These are phyloP conservation scores for Agrypnus murinus DNA, from an alignment of 2,888 invertebrate species.

Conservation along the genomic window DNA sequence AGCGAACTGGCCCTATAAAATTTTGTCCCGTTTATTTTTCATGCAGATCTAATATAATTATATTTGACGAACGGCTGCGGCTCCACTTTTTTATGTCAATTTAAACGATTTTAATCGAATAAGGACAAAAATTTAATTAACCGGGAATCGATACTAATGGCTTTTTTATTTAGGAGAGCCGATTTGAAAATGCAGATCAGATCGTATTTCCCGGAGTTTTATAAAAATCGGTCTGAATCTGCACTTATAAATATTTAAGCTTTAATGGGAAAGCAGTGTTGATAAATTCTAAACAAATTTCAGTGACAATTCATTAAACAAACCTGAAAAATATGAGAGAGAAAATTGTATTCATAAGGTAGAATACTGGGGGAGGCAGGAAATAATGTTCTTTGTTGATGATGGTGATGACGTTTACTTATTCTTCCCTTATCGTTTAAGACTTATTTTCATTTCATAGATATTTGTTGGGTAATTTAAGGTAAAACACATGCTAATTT, in stretches of 20 bases:
- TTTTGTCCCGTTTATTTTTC: slow-evolving; percentile 47
- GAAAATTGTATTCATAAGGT: slow-evolving; percentile 7
- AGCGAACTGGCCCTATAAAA: slow-evolving; percentile 46
- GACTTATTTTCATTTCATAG: not conserved
- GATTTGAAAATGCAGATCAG: slow-evolving; percentile 12
- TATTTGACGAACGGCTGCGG: slow-evolving; percentile 46
- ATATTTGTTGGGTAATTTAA: slow-evolving; percentile 20
- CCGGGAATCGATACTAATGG: slow-evolving; percentile 39
- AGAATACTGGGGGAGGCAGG: not conserved
- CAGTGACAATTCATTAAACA: slow-evolving; percentile 22
- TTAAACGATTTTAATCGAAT: slow-evolving; percentile 52
- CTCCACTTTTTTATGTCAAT: slow-evolving; percentile 50
- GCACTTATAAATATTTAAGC: slow-evolving; percentile 5
- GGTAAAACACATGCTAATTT: slow-evolving; percentile 34
- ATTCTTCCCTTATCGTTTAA: not conserved
- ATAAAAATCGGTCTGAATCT: not conserved
- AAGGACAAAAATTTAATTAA: slow-evolving; percentile 42
- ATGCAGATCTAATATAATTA: slow-evolving; percentile 51
- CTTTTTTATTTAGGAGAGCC: slow-evolving; percentile 35
- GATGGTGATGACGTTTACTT: no score
- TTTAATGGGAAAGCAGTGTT: not conserved
- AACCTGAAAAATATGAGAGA: slow-evolving; percentile 10
- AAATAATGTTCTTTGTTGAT: slow-evolving; percentile 18
- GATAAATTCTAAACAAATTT: slow-evolving; percentile 28
- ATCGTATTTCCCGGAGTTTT: not conserved